Percentiles rank a stretch among this genome's conserved stretches.
Evolutionary conservation across 2,797 vertebrate species (phyloP).

Genomic region (Bucorvus abyssinicus): DNA sequence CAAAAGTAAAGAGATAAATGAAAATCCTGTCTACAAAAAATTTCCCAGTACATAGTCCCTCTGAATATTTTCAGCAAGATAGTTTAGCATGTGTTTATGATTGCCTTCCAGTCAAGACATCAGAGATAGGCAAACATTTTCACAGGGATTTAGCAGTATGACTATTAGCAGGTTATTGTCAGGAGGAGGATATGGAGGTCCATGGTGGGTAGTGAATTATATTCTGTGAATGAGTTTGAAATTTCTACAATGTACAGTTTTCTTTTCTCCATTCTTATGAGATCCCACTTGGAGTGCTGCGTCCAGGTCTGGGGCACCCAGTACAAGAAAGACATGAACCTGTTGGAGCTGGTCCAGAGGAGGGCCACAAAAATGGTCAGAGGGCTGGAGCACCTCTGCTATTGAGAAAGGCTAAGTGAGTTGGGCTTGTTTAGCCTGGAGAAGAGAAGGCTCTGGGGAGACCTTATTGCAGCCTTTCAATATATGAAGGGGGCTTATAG

Average conservation of each 20-base stretch:
- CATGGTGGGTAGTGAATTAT: not conserved
- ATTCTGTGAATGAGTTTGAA: not conserved
- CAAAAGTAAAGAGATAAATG: not conserved
- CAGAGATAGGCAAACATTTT: not conserved
- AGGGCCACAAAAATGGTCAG: not conserved
- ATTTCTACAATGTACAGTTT: not conserved
- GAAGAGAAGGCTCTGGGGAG: accelerated
- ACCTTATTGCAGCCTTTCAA: accelerated
- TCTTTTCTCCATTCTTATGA: not conserved
- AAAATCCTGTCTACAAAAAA: not conserved
- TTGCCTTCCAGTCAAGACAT: not conserved
- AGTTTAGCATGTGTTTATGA: not conserved
- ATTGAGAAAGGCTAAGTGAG: not conserved
- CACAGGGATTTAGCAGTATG: not conserved
- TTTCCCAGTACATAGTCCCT: not conserved
- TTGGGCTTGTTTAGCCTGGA: not conserved
- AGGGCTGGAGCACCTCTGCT: not conserved
- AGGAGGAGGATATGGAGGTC: not conserved
- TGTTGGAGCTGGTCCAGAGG: too few relatives aligned
- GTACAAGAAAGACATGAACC: not conserved
- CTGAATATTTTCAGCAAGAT: not conserved
- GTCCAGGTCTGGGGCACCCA: accelerated
- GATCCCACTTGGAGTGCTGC: accelerated
- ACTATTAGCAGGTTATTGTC: not conserved
- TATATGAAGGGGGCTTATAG: not conserved